Evolutionary conservation across 1,140 invertebrate genomes (phyloP).

Genomic region (Brachionus calyciflorus): DNA sequence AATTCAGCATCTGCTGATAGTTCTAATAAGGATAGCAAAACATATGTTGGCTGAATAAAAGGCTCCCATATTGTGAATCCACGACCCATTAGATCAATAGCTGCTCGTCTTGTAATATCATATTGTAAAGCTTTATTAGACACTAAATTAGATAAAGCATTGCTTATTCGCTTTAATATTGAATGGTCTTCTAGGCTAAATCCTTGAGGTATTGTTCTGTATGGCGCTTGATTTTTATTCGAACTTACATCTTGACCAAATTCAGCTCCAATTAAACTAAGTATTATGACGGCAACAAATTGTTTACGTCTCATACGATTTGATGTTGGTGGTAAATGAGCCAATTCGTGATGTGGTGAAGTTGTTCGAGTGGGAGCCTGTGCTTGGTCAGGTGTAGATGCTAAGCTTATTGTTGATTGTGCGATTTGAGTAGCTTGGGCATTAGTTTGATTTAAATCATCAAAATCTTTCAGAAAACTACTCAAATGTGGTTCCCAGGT

Average conservation of each 20-base stretch:
- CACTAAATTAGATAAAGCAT: conserved; percentile 87
- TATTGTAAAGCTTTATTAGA: conserved; percentile 76
- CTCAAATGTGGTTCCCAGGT: conserved; percentile 91
- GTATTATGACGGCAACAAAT: conserved; percentile 88
- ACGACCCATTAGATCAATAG: conserved; percentile 84
- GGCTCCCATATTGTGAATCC: conserved; percentile 99
- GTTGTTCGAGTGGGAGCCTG: conserved; percentile 46
- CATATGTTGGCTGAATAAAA: conserved; percentile 88
- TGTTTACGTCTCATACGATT: conserved; percentile 83
- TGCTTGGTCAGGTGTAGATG: conserved; percentile 46
- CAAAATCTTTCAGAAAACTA: conserved; percentile 69
- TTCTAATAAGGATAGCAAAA: conserved; percentile 82
- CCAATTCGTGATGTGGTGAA: conserved; percentile 51
- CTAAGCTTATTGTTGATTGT: conserved; percentile 26
- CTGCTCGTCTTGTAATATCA: conserved; percentile 83
- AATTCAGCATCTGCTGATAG: conserved; percentile 89
- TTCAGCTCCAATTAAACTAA: conserved; percentile 95
- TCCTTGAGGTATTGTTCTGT: conserved; percentile 73
- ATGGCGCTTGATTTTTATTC: conserved; percentile 53
- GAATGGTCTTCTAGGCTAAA: conserved; percentile 86
- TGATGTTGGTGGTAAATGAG: conserved; percentile 53
- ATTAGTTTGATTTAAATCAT: conserved; percentile 61
- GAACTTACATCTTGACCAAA: conserved; percentile 77
- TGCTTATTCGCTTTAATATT: conserved; percentile 79
- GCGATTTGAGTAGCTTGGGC: conserved; percentile 52